phyloP scores from a whole-genome alignment of 2,113 vertebrate genomes.

The Buteo buteo region DNA sequence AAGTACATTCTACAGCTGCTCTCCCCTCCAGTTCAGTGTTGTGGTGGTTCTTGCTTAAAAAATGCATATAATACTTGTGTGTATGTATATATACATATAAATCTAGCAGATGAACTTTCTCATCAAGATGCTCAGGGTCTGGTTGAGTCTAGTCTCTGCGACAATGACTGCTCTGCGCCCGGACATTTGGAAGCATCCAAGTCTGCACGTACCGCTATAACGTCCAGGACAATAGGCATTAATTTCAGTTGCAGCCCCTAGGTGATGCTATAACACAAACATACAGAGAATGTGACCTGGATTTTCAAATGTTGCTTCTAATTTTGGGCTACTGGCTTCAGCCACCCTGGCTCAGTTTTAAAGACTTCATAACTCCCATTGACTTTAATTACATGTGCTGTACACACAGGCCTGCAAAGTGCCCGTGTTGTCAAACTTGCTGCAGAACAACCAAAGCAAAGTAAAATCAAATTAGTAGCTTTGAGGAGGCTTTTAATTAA shows the following conservation, averaged over 20 bases:
- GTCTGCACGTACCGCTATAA: neutral
- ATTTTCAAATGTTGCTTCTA: neutral
- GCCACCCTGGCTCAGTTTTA: neutral
- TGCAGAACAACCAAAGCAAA: neutral
- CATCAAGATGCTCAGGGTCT: neutral
- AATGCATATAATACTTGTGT: neutral
- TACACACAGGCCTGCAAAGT: neutral
- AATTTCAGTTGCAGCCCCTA: neutral
- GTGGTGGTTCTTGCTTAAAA: neutral
- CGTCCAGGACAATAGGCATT: neutral
- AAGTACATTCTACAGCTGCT: neutral
- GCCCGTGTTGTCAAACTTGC: neutral
- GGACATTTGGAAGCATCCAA: neutral
- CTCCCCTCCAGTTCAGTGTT: neutral
- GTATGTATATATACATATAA: neutral
- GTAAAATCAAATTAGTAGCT: neutral
- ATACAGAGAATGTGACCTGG: neutral
- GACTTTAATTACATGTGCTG: conserved; percentile 2
- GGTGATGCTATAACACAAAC: conserved; percentile 38
- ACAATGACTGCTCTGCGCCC: accelerated
- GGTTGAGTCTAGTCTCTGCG: neutral
- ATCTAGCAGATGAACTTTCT: neutral
- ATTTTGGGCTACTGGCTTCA: neutral
- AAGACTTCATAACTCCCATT: neutral
- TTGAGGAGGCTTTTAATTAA: conserved; percentile 50